Evolutionary conservation across 2,113 vertebrate species (phyloP).

Genomic region (Gymnobelideus leadbeateri): DNA sequence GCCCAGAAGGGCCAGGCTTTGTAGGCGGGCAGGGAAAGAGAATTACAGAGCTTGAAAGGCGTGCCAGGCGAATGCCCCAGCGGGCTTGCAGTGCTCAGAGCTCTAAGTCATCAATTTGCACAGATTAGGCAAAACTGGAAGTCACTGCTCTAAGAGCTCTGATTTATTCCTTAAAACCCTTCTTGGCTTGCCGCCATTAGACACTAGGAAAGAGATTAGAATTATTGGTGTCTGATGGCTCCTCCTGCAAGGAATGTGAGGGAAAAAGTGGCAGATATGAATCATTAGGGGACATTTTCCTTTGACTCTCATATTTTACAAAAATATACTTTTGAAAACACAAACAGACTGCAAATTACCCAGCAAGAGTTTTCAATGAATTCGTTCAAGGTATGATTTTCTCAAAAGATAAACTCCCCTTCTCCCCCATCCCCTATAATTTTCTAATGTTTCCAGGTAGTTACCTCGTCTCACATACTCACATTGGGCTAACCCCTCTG

Average conservation of each 20-base stretch:
- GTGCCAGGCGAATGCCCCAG: slow-evolving; percentile 80
- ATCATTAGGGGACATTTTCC: slow-evolving; percentile 36
- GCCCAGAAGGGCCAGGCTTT: slow-evolving; percentile 69
- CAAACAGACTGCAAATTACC: slow-evolving; percentile 75
- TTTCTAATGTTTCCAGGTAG: background rate
- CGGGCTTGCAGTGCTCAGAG: slow-evolving; percentile 80
- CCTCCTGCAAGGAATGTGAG: slow-evolving; percentile 70
- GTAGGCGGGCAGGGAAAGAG: slow-evolving; percentile 43
- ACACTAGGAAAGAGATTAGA: slow-evolving; percentile 80
- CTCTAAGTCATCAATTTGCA: slow-evolving; percentile 83
- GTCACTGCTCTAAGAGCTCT: slow-evolving; percentile 80
- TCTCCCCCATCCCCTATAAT: background rate
- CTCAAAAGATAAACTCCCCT: background rate
- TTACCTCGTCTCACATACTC: background rate
- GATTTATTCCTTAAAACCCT: slow-evolving; percentile 84
- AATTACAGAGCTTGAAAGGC: slow-evolving; percentile 77
- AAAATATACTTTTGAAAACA: slow-evolving; percentile 75
- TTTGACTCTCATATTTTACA: slow-evolving; percentile 73
- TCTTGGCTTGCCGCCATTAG: slow-evolving; percentile 80
- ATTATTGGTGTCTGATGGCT: slow-evolving; percentile 78
- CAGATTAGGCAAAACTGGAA: slow-evolving; percentile 82
- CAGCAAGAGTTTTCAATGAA: slow-evolving; percentile 22
- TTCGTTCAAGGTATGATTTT: background rate
- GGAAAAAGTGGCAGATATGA: slow-evolving; percentile 70
- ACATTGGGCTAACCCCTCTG: background rate